Evolutionary conservation across 1,140 invertebrate genomes (phyloP).

Genomic region (Ips typographus): DNA sequence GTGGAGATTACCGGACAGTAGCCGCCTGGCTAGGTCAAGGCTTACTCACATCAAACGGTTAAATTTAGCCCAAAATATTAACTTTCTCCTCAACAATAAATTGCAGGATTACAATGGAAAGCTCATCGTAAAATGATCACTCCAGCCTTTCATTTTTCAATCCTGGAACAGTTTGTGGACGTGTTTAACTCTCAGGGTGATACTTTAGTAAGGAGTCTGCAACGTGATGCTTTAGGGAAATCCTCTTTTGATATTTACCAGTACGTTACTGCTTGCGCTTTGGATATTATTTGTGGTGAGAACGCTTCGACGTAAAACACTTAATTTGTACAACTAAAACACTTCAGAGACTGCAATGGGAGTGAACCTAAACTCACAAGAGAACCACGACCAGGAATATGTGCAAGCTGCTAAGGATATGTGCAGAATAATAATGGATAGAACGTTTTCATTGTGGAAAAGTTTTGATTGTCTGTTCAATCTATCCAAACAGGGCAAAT

Average conservation of each 20-base stretch:
- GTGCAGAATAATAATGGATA: background rate
- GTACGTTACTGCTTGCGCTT: constrained; percentile 64
- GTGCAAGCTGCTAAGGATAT: constrained; percentile 16
- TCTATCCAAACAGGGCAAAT: constrained; percentile 3
- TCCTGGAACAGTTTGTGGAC: constrained; percentile 72
- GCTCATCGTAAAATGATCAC: constrained; percentile 71
- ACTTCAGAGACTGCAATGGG: constrained; percentile 23
- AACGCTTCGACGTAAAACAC: background rate
- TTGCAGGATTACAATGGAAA: constrained; percentile 59
- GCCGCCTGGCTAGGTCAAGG: constrained; percentile 77
- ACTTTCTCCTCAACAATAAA: too few species aligned
- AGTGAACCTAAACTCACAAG: constrained; percentile 14
- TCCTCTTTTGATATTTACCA: constrained; percentile 63
- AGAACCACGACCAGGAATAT: constrained; percentile 13
- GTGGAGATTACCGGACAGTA: constrained; percentile 70
- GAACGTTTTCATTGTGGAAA: constrained; percentile 9
- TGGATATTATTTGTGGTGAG: constrained; percentile 76
- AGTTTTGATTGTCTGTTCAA: constrained; percentile 6
- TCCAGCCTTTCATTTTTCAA: constrained; percentile 84
- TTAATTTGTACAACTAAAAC: background rate
- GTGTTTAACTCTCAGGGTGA: constrained; percentile 69
- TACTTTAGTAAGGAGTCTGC: constrained; percentile 61
- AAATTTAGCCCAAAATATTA: too few species aligned
- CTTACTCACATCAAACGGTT: constrained; percentile 65
- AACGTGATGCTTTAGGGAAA: constrained; percentile 53